These are phyloP conservation scores for Natrix natrix DNA, from an alignment of 2,797 vertebrate species.

Conservation along the genomic window DNA sequence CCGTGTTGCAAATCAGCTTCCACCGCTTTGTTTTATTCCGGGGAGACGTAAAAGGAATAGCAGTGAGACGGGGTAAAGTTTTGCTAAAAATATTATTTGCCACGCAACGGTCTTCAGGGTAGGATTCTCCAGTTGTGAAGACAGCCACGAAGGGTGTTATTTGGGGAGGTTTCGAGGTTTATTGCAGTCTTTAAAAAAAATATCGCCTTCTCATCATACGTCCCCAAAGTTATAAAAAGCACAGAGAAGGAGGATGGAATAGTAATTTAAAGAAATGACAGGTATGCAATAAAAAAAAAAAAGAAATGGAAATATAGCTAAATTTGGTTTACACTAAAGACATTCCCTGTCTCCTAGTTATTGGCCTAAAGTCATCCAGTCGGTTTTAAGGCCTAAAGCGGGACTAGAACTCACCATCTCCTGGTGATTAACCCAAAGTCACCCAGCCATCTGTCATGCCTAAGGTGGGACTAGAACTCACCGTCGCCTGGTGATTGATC, in stretches of 20 bases:
- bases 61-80: constrained; percentile 28
- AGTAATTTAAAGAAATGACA: neutral
- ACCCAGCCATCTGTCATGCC: rapidly evolving
- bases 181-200: neutral
- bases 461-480: too few species aligned
- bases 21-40: constrained; percentile 52
- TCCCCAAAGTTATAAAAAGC: neutral
- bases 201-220: neutral
- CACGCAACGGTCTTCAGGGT: neutral
- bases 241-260: neutral
- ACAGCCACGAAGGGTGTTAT: neutral
- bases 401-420: too few species aligned
- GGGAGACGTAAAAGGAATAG: constrained; percentile 43
- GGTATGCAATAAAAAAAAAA: neutral
- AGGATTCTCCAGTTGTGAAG: neutral
- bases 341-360: too few species aligned
- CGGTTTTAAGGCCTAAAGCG: rapidly evolving
- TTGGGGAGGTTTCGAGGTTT: neutral
- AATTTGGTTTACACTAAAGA: neutral
- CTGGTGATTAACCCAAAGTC: too few species aligned
- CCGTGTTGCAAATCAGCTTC: constrained; percentile 49
- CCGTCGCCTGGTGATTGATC: too few species aligned
- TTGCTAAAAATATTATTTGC: constrained; percentile 38
- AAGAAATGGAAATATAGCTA: neutral
- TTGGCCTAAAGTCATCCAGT: too few species aligned